Base-by-base conservation (phyloP, 1,140 invertebrate genomes). In the Sarcophaga peregrina region DNA sequence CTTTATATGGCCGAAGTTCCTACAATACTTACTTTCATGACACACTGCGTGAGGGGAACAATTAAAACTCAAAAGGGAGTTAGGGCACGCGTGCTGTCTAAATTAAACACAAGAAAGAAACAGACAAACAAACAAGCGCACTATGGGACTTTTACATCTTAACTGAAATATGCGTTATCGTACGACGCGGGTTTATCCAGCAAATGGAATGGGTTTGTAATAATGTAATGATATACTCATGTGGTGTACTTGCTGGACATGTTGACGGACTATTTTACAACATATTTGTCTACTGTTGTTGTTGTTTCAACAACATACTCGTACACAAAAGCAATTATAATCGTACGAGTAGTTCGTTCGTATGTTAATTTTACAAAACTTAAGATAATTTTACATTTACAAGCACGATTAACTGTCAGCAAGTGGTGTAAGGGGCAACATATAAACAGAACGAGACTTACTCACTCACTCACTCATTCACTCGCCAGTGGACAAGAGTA, bases 361-460 rank as follows among this genome's bases (percentile, higher is more conserved):
- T 68, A 68, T 68, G 62, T 68, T 68, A 68, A 68, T 68, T 68
- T 68, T 25, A 68, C n/a, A 68, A 68, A 37, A 68, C n/a, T 68
- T 68, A 68, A 68, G 62, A 68, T 68, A 68, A 68, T 68, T 58
- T 68, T 68, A 68, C 62, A 68, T 68, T 68, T 68, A 68, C 62
- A 20, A 68, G 62, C 62, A 68, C 54, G 54, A 58, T 58, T 58
- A 58, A 68, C 62, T 68, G 62, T 9, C 62, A 68, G 62, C 62
- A 68, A 25, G 6, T 10, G 10, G 17, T 17, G 62, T 20, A 68
- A 68, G n/a, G 17, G 62, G 7, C 62, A 68, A 68, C 25, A 37
- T 37, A 37, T 4, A 37, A 4, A 37, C 25, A 37, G 25, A 37
- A 72, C 17, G 37, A 72, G 62, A 25, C 37, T 8, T 72, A 72